phyloP scores from a whole-genome alignment of 2,113 vertebrate genomes.

The Tringa solitaria region DNA sequence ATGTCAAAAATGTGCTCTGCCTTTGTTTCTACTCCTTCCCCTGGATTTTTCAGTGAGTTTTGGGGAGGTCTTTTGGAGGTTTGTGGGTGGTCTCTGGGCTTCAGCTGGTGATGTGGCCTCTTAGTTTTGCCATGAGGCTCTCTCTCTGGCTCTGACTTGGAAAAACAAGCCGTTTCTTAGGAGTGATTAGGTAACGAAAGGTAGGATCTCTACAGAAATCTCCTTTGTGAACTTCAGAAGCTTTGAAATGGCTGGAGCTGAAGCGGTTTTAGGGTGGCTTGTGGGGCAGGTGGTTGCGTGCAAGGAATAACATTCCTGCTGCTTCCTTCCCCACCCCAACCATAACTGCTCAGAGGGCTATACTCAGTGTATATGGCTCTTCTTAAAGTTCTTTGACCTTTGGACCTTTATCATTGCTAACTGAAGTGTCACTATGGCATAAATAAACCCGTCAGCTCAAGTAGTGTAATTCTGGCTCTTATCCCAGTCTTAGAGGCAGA shows the following conservation, averaged over 20 bases:
- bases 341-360: neutral
- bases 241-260: neutral
- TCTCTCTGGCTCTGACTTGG: neutral
- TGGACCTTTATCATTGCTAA: neutral
- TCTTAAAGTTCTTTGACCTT: neutral
- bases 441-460: neutral
- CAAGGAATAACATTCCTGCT: neutral
- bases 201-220: neutral
- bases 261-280: neutral
- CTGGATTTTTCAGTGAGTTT: neutral
- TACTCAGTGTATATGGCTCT: neutral
- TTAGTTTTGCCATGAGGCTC: neutral
- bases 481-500: slow-evolving; percentile 7
- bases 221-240: neutral
- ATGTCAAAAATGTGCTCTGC: neutral
- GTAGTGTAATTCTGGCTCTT: slow-evolving; percentile 10
- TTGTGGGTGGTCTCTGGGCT: neutral
- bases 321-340: neutral
- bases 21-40: neutral
- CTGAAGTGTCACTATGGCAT: slow-evolving; percentile 4
- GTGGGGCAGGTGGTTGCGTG: neutral
- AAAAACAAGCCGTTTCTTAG: neutral
- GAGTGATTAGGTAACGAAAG: neutral
- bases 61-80: neutral
- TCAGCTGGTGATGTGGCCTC: neutral